Evolutionary conservation across 2,888 invertebrate species (phyloP), one percentile per base, ranked within the genome.

Genomic region (Drosophila macrothrix): DNA sequence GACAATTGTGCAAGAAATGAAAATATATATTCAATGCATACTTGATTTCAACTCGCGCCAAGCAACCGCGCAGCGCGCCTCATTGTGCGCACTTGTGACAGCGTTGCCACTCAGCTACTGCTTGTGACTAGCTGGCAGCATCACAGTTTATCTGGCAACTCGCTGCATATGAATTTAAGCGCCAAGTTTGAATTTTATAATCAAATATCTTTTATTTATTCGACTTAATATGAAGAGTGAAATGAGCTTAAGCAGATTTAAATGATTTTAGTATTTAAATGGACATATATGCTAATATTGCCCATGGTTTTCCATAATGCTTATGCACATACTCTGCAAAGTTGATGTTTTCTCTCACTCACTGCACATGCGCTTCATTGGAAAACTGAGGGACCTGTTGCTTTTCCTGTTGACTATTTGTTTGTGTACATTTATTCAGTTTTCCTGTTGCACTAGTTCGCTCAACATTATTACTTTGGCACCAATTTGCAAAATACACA

Each of bases 311-410:
- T 28, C 25, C 2, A 4, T 14, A 22, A 28, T 37, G 10, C 14
- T 52, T 0, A 19, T 39, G 29, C 1, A 19, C 5, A 0, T 19
- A n/a, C 4, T 4, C 28, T 9, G 5, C 2, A 29, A 9, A 22
- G 29, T 12, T 25, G 5, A 33, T 33, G n/a, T 12, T 37, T 7
- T 65, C 29, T 29, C 31, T 41, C 10, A 25, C 29, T 19, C 29
- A 39, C 39, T 77, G 79, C 79, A 66, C 79, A 81, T 79, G 82
- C 79, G 79, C 81, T 63, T 19, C 10, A 88, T 97, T 98, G 94
- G 96, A 96, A 97, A 97, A 97, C 85, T 92, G 94, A 12, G 56
- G 31, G 61, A 83, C 80, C 70, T 80, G 83, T 83, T 72, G 76
- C 66, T 66, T 63, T 52, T 66, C 67, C 33, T 54, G 53, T 64